Percentiles rank a stretch among this genome's conserved stretches.
Conservation (phyloP, 2,113 vertebrate species). For the Hucho hucho region DNA sequence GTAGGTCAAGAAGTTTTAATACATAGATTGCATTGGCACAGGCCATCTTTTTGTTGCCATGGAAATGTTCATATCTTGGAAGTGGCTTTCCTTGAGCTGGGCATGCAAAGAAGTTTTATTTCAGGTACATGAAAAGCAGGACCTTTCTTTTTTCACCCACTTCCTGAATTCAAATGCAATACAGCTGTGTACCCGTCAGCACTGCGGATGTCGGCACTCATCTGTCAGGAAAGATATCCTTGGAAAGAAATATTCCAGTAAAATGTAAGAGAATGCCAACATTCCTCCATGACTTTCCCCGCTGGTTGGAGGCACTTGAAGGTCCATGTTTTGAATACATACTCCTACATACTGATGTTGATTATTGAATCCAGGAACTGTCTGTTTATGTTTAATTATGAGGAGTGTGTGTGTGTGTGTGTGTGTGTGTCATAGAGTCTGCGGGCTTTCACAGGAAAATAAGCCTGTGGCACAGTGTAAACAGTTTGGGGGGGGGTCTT, state of each 20-base stretch:
- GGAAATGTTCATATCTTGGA: slow-evolving; percentile 2
- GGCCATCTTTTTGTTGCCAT: not conserved
- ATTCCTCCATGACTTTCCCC: slow-evolving; percentile 21
- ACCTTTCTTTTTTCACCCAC: slow-evolving; percentile 16
- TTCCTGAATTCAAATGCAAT: slow-evolving; percentile 65
- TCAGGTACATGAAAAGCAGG: slow-evolving; percentile 13
- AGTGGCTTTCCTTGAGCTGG: not conserved
- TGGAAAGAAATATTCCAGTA: slow-evolving; percentile 41
- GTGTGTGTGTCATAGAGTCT: not conserved
- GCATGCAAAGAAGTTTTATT: slow-evolving; percentile 4
- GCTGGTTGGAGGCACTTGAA: not conserved
- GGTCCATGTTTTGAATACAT: slow-evolving; percentile 12
- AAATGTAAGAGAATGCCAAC: slow-evolving; percentile 1
- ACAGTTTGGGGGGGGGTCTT: no score
- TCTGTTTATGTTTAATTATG: no score
- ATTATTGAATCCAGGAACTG: no score
- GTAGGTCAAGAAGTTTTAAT: not conserved
- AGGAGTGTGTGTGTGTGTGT: no score
- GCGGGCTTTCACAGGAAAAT: no score
- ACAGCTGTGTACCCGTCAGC: slow-evolving; percentile 67
- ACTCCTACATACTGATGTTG: no score
- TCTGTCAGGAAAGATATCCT: slow-evolving; percentile 52
- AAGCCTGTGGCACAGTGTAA: no score
- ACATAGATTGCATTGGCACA: not conserved
- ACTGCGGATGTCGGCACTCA: slow-evolving; percentile 43